Base-by-base conservation (phyloP, 2,888 invertebrate genomes). In the Gandaritis pyraliata region DNA sequence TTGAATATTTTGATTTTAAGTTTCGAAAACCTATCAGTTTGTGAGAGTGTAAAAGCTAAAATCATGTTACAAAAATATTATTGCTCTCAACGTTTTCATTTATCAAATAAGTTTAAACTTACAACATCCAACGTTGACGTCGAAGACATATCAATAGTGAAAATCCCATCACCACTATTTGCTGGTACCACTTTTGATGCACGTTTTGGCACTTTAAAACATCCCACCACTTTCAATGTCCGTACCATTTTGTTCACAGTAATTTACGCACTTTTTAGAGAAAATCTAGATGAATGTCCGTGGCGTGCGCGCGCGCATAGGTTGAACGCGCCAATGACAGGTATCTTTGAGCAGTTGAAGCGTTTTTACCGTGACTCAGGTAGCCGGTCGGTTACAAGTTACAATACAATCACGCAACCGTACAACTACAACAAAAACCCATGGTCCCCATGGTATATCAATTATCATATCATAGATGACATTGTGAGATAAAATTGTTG, bases 101-200 rank as follows among this genome's bases (percentile, higher is more conserved):
- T 36, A 38, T 38, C 36, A 33, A 55, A 46, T 54, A 56, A 13
- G 13, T n/a, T 30, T 53, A 11, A n/a, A 86, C 89, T 87, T 77
- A 89, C 90, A 43, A 90, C 81, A 76, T 91, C 90, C 74, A 92
- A 70, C 8, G 91, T 91, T 6, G 86, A 85, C 10, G 86, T 85
- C 49, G 87, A 87, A 4, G 87, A 87, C 86, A 87, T 82, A 61
- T 80, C 88, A 36, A 90, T 88, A 47, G 89, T 89, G 64, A 78
- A 91, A 49, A 91, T 84, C 11, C 86, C 87, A 36, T 86, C 80
- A 67, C 77, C 80, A 67, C 77, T 80, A 1, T 77, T 69, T 0
- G 82, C 76, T 1, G 91, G 91, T 0, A 85, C 84, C 66, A 92
- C 90, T 78, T 90, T 92, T 8, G 78, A 63, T 7, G 76, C 71